phyloP scores from a whole-genome alignment of 2,797 vertebrate species.

The Urophycis tenuis region DNA sequence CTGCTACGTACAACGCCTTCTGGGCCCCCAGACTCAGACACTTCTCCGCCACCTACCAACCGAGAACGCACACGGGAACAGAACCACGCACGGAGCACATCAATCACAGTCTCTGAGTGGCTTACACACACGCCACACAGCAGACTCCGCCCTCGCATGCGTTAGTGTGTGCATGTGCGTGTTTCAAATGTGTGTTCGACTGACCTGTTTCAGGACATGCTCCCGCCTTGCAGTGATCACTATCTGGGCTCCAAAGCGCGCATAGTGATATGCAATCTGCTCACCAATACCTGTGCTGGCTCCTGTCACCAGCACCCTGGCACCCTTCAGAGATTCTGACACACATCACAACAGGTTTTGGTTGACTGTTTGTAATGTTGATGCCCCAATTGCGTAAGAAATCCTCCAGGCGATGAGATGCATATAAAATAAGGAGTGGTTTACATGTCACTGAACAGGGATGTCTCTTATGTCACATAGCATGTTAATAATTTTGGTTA shows the following conservation, averaged over 20 bases:
- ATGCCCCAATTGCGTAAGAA: neutral
- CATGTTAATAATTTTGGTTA: neutral
- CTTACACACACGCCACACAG: neutral
- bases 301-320: conserved; percentile 67
- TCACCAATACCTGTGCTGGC: conserved; percentile 75
- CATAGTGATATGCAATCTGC: conserved; percentile 72
- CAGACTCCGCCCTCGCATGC: neutral
- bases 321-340: conserved; percentile 64
- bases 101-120: neutral
- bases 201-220: conserved; percentile 65
- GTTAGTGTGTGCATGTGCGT: neutral
- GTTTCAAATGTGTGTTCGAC: neutral
- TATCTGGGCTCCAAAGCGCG: conserved; percentile 67
- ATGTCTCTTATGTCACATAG: neutral
- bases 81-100: neutral
- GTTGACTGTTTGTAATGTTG: neutral
- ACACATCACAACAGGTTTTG: conserved; percentile 7
- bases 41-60: conserved; percentile 72
- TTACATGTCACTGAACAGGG: neutral
- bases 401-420: neutral
- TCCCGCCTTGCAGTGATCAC: conserved; percentile 70
- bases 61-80: neutral
- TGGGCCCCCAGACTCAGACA: conserved; percentile 77
- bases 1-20: conserved; percentile 71
- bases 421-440: neutral